These are phyloP conservation scores for Trichomalopsis sarcophagae DNA, from an alignment of 1,140 invertebrate genomes.

Conservation along the genomic window DNA sequence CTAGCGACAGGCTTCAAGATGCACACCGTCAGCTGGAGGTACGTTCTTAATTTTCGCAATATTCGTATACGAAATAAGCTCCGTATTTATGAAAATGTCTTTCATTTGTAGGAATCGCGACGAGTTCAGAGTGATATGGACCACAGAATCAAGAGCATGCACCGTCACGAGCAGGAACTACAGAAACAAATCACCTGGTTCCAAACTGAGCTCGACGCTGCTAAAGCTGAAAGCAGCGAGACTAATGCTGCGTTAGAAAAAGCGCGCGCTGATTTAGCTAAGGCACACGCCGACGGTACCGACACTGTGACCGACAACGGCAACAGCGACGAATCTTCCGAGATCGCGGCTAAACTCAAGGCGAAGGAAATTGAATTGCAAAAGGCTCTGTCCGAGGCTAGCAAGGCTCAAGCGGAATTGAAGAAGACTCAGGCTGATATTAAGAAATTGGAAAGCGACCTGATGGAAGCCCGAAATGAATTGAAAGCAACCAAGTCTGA, in stretches of 20 bases:
- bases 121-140: conserved; percentile 75
- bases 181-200: conserved; percentile 69
- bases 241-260: conserved; percentile 61
- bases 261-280: conserved; percentile 61
- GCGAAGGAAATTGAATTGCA: conserved; percentile 63
- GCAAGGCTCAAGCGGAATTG: conserved; percentile 30
- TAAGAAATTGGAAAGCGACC: conserved; percentile 59
- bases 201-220: conserved; percentile 64
- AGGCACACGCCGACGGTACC: conserved; percentile 62
- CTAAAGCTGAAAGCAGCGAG: conserved; percentile 64
- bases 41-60: conserved; percentile 20
- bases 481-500: conserved; percentile 57
- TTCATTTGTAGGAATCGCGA: conserved; percentile 73
- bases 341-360: conserved; percentile 57
- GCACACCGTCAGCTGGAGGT: conserved; percentile 78
- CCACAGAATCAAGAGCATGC: conserved; percentile 72
- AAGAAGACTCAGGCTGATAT: conserved; percentile 58
- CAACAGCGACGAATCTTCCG: conserved; percentile 57
- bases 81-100: background rate
- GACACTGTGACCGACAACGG: conserved; percentile 58
- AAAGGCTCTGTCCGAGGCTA: conserved; percentile 55
- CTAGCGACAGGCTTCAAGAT: conserved; percentile 70
- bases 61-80: no score
- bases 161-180: conserved; percentile 68
- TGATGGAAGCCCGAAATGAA: conserved; percentile 58